Evolutionary conservation across 2,888 invertebrate species (phyloP).

Genomic region (Teleogryllus oceanicus): DNA sequence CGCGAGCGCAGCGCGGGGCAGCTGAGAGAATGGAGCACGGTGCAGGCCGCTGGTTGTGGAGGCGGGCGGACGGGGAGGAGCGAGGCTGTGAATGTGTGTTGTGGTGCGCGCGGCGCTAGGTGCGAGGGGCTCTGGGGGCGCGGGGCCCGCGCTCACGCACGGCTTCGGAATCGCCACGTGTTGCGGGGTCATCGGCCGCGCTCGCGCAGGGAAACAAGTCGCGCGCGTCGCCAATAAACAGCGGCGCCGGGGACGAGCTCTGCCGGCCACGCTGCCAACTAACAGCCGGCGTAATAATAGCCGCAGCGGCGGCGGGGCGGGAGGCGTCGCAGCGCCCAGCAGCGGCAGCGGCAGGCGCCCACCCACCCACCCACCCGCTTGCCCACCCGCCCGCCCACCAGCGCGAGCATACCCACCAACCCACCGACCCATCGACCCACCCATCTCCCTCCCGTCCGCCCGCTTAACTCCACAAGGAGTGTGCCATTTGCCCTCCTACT

Average conservation of each 20-base stretch:
- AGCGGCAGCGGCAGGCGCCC: too few relatives aligned
- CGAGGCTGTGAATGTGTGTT: not conserved
- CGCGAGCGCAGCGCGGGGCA: too few relatives aligned
- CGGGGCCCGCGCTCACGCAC: not conserved
- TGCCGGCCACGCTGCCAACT: not conserved
- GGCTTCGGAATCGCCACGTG: constrained; percentile 18
- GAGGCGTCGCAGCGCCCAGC: not conserved
- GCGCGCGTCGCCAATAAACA: not conserved
- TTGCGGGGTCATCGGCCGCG: constrained; percentile 18
- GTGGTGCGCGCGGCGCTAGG: not conserved
- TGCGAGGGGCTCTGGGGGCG: not conserved
- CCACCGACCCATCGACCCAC: too few relatives aligned
- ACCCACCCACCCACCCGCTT: too few relatives aligned
- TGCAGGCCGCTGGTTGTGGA: too few relatives aligned
- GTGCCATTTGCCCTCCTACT: not conserved
- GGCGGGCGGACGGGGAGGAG: too few relatives aligned
- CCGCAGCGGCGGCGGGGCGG: not conserved
- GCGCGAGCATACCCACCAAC: too few relatives aligned
- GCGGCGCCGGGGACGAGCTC: not conserved
- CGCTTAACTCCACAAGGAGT: not conserved
- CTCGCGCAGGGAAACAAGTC: constrained; percentile 4
- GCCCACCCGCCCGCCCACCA: too few relatives aligned
- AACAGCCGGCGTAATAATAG: constrained; percentile 9
- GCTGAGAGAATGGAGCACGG: too few relatives aligned
- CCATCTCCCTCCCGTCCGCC: not conserved